Base-by-base conservation (phyloP, 2,797 vertebrate genomes). In the Paramormyrops hopkinsi region DNA sequence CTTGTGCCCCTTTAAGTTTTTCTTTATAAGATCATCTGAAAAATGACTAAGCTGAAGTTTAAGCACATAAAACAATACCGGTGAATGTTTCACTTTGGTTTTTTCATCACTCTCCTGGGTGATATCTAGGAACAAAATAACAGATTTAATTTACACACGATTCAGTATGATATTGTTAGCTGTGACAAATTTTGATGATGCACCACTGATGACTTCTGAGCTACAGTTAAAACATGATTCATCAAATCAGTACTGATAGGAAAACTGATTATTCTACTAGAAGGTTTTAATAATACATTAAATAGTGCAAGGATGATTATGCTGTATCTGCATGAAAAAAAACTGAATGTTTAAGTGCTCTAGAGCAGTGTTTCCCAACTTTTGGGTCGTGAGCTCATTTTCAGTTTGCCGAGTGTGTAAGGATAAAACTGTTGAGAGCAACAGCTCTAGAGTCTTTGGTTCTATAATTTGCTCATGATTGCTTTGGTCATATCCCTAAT, bases 41-140 rank as follows among this genome's bases (percentile, higher is more conserved):
- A 85, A 29, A 54, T 25, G 4, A 17, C 9, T 33, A 79, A 62
- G 56, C 65, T 14, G 65, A 44, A 56, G n/a, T 54, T 76, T 79
- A 51, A 41, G 50, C 3, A 88, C 0, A 0, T 1, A 69, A 73
- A 85, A 48, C 92, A 93, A 44, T 87, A 73, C 91, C 14, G 37
- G 59, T 73, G 89, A 9, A 8, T n/a, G 89, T 17, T 54, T 69
- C 33, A 0, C 37, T 56, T 89, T 54, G 0, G n/a, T 37, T 41
- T 59, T 0, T 1, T 44, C 48, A 14, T 84, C 76, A 89, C 11
- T 65, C 6, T 90, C 90, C 76, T 83, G 53, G 51, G 12, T 56
- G 87, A 91, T 85, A 8, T 0, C 86, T 91, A 76, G 17, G 79
- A 65, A 19, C 37, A 14, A 88, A 88, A 46, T 12, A 22, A 69